These are phyloP conservation scores for Tenrec ecaudatus DNA, from an alignment of 2,113 vertebrate species.

Conservation along the genomic window DNA sequence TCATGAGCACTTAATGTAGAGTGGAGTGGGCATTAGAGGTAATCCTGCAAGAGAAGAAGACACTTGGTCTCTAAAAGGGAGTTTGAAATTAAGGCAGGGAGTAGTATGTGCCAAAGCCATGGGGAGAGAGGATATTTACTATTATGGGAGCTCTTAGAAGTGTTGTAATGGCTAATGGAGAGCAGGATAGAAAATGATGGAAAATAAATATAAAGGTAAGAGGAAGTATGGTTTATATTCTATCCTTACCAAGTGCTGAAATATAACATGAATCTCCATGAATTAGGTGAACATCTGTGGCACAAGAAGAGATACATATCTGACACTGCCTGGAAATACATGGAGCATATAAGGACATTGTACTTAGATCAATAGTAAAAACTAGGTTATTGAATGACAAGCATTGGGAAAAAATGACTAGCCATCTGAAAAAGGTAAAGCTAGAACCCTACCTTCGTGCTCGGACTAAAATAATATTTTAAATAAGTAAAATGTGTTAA, in stretches of 20 bases:
- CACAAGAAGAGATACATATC: neutral
- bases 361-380: neutral
- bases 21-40: neutral
- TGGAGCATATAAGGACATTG: neutral
- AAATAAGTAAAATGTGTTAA: neutral
- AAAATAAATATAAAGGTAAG: neutral
- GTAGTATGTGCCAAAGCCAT: neutral
- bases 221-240: neutral
- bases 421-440: neutral
- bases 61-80: neutral
- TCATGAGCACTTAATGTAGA: neutral
- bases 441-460: neutral
- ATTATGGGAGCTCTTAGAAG: neutral
- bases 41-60: neutral
- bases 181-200: neutral
- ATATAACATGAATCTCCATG: neutral
- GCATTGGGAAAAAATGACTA: neutral
- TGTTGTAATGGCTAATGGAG: neutral
- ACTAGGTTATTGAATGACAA: neutral
- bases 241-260: neutral
- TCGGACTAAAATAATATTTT: conserved; percentile 4
- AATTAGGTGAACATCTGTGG: neutral
- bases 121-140: neutral
- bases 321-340: neutral
- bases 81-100: neutral